Evolutionary conservation across 2,888 invertebrate genomes (phyloP), one percentile per base, ranked within the genome.

Genomic region (Limnephilus lunatus): DNA sequence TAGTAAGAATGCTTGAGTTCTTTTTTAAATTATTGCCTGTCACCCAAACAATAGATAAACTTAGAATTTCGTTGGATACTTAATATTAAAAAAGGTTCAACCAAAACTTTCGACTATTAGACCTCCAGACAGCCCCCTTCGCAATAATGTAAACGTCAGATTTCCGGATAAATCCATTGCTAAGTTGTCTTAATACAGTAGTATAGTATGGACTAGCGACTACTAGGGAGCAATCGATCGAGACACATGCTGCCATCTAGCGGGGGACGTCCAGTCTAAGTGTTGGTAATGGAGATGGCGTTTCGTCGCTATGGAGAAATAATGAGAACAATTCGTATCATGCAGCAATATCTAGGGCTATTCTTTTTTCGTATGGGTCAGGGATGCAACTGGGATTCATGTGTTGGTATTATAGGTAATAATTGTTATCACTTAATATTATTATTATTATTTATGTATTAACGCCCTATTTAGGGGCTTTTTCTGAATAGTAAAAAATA

Each of bases 151-250:
- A 68, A 68, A 68, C 68, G 68, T 68, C 68, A 68, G 68, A 68
- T 68, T 68, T 25, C 68, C 68, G 68, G 82, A 88, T 89, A 91
- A 91, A 91, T 91, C 88, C 83, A 81, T 91, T 83, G 88, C 48
- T n/a, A 91, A 91, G 87, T 86, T 83, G 39, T 91, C 91, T 91
- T 91, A 91, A 91, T 91, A 91, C 81, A 68, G 81, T 35, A 85
- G 68, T 25, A 25, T 35, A 85, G 68, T 25, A 25, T 7, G 68
- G 68, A 48, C 25, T 9, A 25, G 48, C 1, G 48, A 48, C 35
- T 68, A n/a, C 44, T 68, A 68, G 68, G 68, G 39, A 15, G 68
- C 87, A 91, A 91, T 91, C 91, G 91, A 91, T 91, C 87, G 91
- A 81, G 48, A 48, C 91, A 91, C 32, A 87, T 91, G 91, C 35